Base-by-base conservation (phyloP, 1,140 invertebrate genomes). In the Odontomachus brunneus region DNA sequence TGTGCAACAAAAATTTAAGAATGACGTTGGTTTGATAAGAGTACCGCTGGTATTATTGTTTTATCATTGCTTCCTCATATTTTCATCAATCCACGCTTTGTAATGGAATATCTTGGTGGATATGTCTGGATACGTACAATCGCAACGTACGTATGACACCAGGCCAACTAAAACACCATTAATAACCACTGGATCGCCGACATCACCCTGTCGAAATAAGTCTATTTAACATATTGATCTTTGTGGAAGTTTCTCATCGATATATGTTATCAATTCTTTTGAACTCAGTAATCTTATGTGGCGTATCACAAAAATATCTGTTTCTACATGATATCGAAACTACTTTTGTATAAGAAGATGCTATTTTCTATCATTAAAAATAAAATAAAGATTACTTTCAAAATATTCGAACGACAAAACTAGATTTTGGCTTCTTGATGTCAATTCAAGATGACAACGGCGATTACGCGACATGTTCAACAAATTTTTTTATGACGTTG, bases 71-170 rank as follows among this genome's bases (percentile, higher is more conserved):
- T 33, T 7, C 0, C 12, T 12, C 3, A 22, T 60, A 2, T 74
- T 44, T 1, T 19, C n/a, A 0, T 93, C 84, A 3, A 96, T 95
- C 95, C 95, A 96, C 0, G 91, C 83, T 1, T 92, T 66, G 75
- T 94, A 95, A 2, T 90, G 91, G n/a, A 87, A 92, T 24, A 96
- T 93, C 87, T 94, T 93, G 2, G 95, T 95, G 67, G 95, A 96
- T 11, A 97, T 95, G 75, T 96, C 96, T 7, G 96, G 96, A 80
- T 94, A 94, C 11, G 95, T 95, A 62, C 89, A 87, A 14, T 95
- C 96, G 90, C 95, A 96, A 2, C 95, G 95, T 55, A 44, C 95
- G 93, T 95, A 96, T 3, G 96, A 96, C 2, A 96, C 95, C 22
- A 96, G 92, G 63, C 96, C 96, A 78, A 95, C 94, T 33, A 96